A percentile compares a stretch with the other conserved stretches of the same genome.
Conservation (phyloP, 2,888 invertebrate species). For the Lithophane leautieri region DNA sequence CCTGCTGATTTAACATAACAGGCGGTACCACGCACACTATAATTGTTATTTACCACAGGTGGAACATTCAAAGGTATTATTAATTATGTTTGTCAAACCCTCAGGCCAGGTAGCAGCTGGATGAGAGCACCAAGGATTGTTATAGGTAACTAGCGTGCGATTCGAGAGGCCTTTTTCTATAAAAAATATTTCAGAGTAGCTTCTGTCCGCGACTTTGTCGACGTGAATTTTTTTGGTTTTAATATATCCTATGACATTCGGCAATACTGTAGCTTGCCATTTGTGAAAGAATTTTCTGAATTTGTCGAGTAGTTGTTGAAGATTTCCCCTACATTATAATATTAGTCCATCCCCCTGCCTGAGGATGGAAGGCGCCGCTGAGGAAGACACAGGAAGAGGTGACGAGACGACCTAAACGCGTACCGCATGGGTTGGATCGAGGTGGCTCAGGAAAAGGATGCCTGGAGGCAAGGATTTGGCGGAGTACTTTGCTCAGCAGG, state of each 20-base stretch:
- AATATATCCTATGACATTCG: background rate
- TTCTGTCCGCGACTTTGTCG: background rate
- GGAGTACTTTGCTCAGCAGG: background rate
- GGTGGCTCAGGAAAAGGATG: background rate
- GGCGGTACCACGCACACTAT: background rate
- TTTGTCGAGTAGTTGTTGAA: background rate
- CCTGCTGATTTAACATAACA: background rate
- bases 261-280: background rate
- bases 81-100: background rate
- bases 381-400: background rate
- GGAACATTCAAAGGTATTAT: too few relatives aligned
- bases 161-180: background rate
- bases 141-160: background rate
- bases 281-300: background rate
- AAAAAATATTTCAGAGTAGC: background rate
- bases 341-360: too few relatives aligned
- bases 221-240: too few relatives aligned
- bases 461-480: too few relatives aligned
- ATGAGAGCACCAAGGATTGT: background rate
- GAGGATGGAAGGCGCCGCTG: too few relatives aligned
- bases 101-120: background rate
- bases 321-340: too few relatives aligned
- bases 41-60: too few relatives aligned
- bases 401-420: background rate
- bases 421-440: background rate